A percentile compares a stretch with the other conserved stretches of the same genome.
Evolutionary conservation across 1,140 invertebrate genomes (phyloP).

Genomic region (Ditylenchus dipsaci): DNA sequence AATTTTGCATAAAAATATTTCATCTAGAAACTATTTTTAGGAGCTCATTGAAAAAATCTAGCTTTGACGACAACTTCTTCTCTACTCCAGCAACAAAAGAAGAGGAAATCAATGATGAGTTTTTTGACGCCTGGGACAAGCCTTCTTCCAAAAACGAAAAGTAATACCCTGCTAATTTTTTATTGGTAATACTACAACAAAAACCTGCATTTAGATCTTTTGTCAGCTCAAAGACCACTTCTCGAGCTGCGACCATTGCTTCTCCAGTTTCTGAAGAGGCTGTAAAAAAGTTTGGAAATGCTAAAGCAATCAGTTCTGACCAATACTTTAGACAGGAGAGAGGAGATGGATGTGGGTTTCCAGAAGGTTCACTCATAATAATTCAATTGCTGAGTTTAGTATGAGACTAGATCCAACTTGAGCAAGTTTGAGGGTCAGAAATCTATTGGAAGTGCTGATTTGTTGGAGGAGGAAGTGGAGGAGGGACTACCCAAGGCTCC

Average conservation of each 20-base stretch:
- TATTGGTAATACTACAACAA: too few species aligned
- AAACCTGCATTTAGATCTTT: too few species aligned
- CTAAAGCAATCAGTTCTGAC: constrained; percentile 94
- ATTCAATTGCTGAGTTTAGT: constrained; percentile 47
- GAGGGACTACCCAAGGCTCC: constrained; percentile 20
- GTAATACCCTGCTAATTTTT: too few species aligned
- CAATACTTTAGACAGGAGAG: constrained; percentile 80
- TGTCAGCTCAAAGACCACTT: background rate
- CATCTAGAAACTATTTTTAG: constrained; percentile 1
- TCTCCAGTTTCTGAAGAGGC: constrained; percentile 40
- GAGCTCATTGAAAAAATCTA: background rate
- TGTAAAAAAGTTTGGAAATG: constrained; percentile 62
- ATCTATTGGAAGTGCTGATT: constrained; percentile 92
- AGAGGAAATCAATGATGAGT: constrained; percentile 28
- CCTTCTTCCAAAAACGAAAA: background rate
- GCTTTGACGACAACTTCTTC: background rate
- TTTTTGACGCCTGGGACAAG: constrained; percentile 47
- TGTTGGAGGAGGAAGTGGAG: too few species aligned
- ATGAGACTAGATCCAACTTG: constrained; percentile 69
- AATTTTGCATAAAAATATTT: too few species aligned
- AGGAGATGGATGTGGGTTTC: constrained; percentile 57
- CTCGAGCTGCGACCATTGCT: constrained; percentile 12
- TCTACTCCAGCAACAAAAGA: constrained; percentile 1
- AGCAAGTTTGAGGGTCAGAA: constrained; percentile 79
- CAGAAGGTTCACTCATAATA: background rate